Percentiles rank a stretch among this genome's conserved stretches.
Conservation (phyloP, 2,888 invertebrate genomes). For the Gryllus longicercus region DNA sequence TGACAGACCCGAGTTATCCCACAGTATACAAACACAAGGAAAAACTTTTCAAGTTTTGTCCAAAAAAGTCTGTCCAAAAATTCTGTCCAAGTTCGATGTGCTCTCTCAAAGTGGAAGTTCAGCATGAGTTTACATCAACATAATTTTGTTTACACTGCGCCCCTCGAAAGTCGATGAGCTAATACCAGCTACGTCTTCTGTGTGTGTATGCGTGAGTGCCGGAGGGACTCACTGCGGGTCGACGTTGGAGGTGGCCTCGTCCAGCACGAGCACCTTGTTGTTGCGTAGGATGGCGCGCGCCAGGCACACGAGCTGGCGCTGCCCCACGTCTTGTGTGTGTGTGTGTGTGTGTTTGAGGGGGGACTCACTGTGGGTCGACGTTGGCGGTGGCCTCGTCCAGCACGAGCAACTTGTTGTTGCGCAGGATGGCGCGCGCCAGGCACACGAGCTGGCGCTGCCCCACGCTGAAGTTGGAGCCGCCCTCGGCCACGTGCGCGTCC, state of each 20-base stretch:
- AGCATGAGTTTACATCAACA: no score
- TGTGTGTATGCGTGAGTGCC: no score
- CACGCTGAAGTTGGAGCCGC: slow-evolving; percentile 81
- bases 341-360: no score
- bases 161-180: no score
- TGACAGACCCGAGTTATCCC: no score
- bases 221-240: slow-evolving; percentile 62
- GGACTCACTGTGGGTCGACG: slow-evolving; percentile 69
- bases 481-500: slow-evolving; percentile 68
- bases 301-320: slow-evolving; percentile 83
- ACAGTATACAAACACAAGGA: no score
- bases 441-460: slow-evolving; percentile 89
- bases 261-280: slow-evolving; percentile 80
- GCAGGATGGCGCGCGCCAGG: slow-evolving; percentile 80
- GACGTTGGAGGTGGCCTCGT: slow-evolving; percentile 92
- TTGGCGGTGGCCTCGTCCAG: slow-evolving; percentile 93
- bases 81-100: no score
- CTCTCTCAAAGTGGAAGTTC: no score
- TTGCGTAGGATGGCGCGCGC: slow-evolving; percentile 83
- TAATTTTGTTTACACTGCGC: no score
- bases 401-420: slow-evolving; percentile 78
- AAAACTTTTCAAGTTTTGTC: no score
- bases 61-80: no score
- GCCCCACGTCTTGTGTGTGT: slow-evolving; percentile 74
- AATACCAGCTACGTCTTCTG: no score